These are phyloP conservation scores for Geotrupes spiniger DNA, from an alignment of 2,888 invertebrate species.

Conservation along the genomic window DNA sequence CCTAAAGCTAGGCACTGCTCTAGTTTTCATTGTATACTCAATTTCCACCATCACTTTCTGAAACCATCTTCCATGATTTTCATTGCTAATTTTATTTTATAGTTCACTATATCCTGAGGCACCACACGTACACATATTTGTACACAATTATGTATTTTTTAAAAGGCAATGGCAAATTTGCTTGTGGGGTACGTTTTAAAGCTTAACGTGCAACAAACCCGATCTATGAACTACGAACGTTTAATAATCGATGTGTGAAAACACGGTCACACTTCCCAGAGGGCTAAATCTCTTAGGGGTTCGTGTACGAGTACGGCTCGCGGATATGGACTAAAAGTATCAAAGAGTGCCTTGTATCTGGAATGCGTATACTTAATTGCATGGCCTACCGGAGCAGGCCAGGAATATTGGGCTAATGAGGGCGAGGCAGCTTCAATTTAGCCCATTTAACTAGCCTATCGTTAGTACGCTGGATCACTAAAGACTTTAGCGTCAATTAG, in stretches of 20 bases:
- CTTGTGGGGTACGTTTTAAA: too few relatives aligned
- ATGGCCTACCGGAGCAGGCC: conserved; percentile 50
- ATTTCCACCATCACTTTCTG: too few relatives aligned
- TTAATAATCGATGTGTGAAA: too few relatives aligned
- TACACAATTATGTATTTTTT: too few relatives aligned
- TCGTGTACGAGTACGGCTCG: conserved; percentile 20
- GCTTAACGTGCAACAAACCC: too few relatives aligned
- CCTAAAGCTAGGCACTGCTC: conserved; percentile 5
- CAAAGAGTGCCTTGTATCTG: conserved; percentile 35
- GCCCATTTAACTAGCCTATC: conserved; percentile 53
- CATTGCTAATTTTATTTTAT: neutral
- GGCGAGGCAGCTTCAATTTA: conserved; percentile 52
- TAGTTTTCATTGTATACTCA: too few relatives aligned
- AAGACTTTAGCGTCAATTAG: conserved; percentile 52
- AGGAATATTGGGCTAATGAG: conserved; percentile 50
- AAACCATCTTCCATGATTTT: too few relatives aligned
- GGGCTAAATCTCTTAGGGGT: conserved; percentile 1
- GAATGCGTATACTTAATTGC: conserved; percentile 46
- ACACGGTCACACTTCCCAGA: neutral
- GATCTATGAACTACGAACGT: too few relatives aligned
- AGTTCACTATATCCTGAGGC: conserved; percentile 7
- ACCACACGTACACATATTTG: too few relatives aligned
- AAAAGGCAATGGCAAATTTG: too few relatives aligned
- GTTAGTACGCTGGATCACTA: conserved; percentile 50
- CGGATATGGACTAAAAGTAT: conserved; percentile 37